Evolutionary conservation across 2,888 invertebrate species (phyloP).

Genomic region (Trichacis sp.): DNA sequence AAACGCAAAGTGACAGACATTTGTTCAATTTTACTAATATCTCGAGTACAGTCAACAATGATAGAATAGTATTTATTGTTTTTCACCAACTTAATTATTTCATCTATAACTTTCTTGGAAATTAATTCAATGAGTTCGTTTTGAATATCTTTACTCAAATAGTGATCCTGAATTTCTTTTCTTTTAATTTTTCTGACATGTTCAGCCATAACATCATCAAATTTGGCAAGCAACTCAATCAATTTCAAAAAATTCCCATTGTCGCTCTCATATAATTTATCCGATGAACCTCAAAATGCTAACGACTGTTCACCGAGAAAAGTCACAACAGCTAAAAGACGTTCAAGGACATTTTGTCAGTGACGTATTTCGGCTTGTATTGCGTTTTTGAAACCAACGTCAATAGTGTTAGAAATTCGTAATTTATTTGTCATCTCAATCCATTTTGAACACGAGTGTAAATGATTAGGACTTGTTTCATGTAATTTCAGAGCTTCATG

Average conservation of each 20-base stretch:
- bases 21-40: slow-evolving; percentile 18
- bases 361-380: slow-evolving; percentile 28
- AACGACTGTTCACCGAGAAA: slow-evolving; percentile 30
- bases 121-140: slow-evolving; percentile 1
- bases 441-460: too few species aligned
- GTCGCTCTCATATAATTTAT: slow-evolving; percentile 30
- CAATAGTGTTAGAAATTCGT: neutral
- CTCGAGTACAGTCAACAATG: slow-evolving; percentile 21
- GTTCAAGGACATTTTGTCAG: slow-evolving; percentile 31
- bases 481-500: too few species aligned
- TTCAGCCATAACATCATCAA: slow-evolving; percentile 36
- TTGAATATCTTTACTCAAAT: neutral
- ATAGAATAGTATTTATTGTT: slow-evolving; percentile 14
- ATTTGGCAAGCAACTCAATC: slow-evolving; percentile 37
- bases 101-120: neutral
- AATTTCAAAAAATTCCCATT: slow-evolving; percentile 40
- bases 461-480: too few species aligned
- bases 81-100: neutral
- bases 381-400: neutral
- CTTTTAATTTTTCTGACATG: slow-evolving; percentile 13
- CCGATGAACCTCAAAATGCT: slow-evolving; percentile 36
- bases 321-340: slow-evolving; percentile 34
- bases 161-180: neutral
- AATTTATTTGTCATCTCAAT: too few species aligned
- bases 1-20: slow-evolving; percentile 6